Conservation (phyloP, 2,888 invertebrate species). For the Rhingia campestris region DNA sequence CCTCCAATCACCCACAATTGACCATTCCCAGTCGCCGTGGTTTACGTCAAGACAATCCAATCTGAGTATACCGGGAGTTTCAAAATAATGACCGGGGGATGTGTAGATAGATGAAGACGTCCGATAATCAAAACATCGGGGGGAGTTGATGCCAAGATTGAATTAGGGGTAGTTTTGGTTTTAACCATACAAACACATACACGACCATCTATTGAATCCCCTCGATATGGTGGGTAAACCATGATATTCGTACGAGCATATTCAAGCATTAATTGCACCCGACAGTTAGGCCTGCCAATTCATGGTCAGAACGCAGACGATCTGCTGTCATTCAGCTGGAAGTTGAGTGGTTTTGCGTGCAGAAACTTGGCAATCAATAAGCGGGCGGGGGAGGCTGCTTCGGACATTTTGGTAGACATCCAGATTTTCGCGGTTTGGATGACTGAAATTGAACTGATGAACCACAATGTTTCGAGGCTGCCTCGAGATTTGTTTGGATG, state of each 20-base stretch:
- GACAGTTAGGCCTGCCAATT: constrained; percentile 63
- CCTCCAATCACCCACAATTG: constrained; percentile 41
- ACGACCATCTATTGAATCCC: not conserved
- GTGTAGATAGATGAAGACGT: constrained; percentile 26
- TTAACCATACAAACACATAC: constrained; percentile 13
- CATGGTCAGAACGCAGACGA: constrained; percentile 42
- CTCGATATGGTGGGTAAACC: not conserved
- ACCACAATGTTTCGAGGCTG: constrained; percentile 44
- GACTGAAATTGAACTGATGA: constrained; percentile 46
- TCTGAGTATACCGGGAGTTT: constrained; percentile 12
- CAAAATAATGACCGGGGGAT: constrained; percentile 26
- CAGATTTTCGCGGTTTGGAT: constrained; percentile 5
- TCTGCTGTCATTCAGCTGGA: constrained; percentile 60
- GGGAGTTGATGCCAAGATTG: constrained; percentile 40
- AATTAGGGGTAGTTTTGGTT: constrained; percentile 64
- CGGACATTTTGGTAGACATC: constrained; percentile 6
- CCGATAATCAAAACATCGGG: constrained; percentile 48
- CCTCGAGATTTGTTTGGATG: constrained; percentile 8
- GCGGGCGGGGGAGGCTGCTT: not conserved
- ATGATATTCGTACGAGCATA: constrained; percentile 13
- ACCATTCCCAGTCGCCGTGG: constrained; percentile 30
- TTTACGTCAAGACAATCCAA: constrained; percentile 10
- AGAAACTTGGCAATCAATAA: constrained; percentile 38
- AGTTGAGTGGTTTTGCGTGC: constrained; percentile 64
- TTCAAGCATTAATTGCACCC: constrained; percentile 65